Evolutionary conservation across 2,888 invertebrate species (phyloP), one percentile per base, ranked within the genome.

Genomic region (Smittia aterrima): DNA sequence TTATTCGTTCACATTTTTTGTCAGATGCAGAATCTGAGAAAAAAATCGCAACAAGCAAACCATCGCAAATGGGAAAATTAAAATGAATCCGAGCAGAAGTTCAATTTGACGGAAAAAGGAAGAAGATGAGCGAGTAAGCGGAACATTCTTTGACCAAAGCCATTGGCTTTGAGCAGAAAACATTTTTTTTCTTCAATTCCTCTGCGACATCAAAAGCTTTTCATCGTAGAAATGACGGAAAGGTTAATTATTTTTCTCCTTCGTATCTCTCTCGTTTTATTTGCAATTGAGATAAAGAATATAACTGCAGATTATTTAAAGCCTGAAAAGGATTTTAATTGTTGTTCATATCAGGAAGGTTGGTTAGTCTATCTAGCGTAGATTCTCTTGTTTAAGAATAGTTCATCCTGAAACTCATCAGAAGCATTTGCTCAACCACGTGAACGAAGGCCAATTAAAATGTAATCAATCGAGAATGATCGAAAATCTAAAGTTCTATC

Each of bases 61-160:
- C n/a, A n/a, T 9, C 18, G 53, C 53, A 7, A 11, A 47, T 2
- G 11, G 47, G 68, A 68, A 68, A 68, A 68, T 68, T 68, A 68
- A 68, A 68, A 53, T 68, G 68, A 32, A 47, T 68, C 41, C 68
- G 41, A 41, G 68, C 68, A 68, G 68, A 68, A 68, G 25, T 32
- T 68, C 24, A 68, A 68, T 41, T 18, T 41, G 53, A 47, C 32
- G 41, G 32, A 24, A 68, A 20, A 68, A 24, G 47, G 68, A 22
- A 18, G 11, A 41, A 68, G 47, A 13, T 6, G 32, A 32, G 32
- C 32, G 32, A 32, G 32, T 32, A 32, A 32, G 9, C 32, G 32
- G 32, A 32, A 9, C 32, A 32, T 32, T 20, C 68, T 68, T 68
- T 68, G 68, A 68, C 68, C 68, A 68, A n/a, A 22, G 32, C 40